Percentiles rank a stretch among this genome's conserved stretches.
Conservation (phyloP, 2,113 vertebrate genomes). For the Dromas ardeola region DNA sequence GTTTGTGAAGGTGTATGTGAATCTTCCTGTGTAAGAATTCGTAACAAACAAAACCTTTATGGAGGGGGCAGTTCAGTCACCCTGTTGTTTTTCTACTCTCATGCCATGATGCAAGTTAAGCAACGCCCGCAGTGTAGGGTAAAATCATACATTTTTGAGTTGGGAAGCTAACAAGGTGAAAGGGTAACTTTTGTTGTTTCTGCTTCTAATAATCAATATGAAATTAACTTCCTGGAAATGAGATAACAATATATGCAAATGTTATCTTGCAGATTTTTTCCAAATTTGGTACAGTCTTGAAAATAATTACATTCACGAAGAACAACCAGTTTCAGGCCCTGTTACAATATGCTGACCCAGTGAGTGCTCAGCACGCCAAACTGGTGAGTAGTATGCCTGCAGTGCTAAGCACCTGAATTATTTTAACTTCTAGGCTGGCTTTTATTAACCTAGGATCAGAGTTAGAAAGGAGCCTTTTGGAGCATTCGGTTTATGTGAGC, state of each 20-base stretch:
- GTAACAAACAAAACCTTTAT: neutral
- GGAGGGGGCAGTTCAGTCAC: neutral
- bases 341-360: slow-evolving; percentile 88
- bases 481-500: neutral
- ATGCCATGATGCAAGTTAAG: neutral
- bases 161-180: neutral
- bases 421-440: neutral
- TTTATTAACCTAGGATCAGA: neutral
- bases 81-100: neutral
- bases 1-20: neutral
- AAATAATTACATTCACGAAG: slow-evolving; percentile 97
- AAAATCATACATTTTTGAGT: neutral
- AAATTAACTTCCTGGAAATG: neutral
- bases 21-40: neutral
- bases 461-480: neutral
- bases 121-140: accelerated
- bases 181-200: neutral
- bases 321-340: slow-evolving; percentile 96
- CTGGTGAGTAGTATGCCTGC: slow-evolving; percentile 79
- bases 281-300: slow-evolving; percentile 93
- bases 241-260: neutral
- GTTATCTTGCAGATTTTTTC: slow-evolving; percentile 87
- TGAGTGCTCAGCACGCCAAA: slow-evolving; percentile 90
- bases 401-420: neutral
- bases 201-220: neutral